Percentiles rank a stretch among this genome's conserved stretches.
Conservation (phyloP, 1,140 invertebrate species). For the Probaryconus sp. region DNA sequence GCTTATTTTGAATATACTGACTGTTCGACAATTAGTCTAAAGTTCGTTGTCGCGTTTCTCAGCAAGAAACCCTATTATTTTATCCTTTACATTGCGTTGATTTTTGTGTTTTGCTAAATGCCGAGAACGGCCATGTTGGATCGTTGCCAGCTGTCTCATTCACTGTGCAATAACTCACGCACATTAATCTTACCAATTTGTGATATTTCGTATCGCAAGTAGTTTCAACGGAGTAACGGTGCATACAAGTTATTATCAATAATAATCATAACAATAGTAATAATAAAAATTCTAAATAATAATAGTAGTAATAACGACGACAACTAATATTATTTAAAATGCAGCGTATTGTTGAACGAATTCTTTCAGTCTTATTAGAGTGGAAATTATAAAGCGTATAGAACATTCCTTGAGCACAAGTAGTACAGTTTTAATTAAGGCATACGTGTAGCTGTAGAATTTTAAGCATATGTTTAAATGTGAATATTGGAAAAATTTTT, state of each 20-base stretch:
- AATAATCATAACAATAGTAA: too few species aligned
- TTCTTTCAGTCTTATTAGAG: background rate
- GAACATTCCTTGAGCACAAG: slow-evolving; percentile 11
- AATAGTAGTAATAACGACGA: too few species aligned
- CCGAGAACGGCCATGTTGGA: slow-evolving; percentile 33
- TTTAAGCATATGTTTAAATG: too few species aligned
- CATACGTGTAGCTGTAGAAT: too few species aligned
- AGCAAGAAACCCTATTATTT: slow-evolving; percentile 49
- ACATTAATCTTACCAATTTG: slow-evolving; percentile 57
- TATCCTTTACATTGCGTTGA: slow-evolving; percentile 50
- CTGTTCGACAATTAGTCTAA: slow-evolving; percentile 36
- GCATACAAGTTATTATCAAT: slow-evolving; percentile 26
- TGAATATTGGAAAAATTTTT: too few species aligned
- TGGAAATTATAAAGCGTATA: slow-evolving; percentile 14
- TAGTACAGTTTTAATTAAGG: slow-evolving; percentile 41
- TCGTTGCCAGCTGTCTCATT: slow-evolving; percentile 48
- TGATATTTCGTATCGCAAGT: slow-evolving; percentile 35
- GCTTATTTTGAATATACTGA: slow-evolving; percentile 30
- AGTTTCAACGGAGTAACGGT: slow-evolving; percentile 17
- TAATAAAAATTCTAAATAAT: too few species aligned
- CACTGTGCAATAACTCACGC: slow-evolving; percentile 52
- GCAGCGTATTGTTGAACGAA: slow-evolving; percentile 15
- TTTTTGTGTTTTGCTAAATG: slow-evolving; percentile 53
- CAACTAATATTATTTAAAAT: slow-evolving; percentile 42
- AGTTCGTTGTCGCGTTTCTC: slow-evolving; percentile 24